These are phyloP conservation scores for Dicentrarchus labrax DNA, from an alignment of 2,113 vertebrate genomes.

Conservation along the genomic window DNA sequence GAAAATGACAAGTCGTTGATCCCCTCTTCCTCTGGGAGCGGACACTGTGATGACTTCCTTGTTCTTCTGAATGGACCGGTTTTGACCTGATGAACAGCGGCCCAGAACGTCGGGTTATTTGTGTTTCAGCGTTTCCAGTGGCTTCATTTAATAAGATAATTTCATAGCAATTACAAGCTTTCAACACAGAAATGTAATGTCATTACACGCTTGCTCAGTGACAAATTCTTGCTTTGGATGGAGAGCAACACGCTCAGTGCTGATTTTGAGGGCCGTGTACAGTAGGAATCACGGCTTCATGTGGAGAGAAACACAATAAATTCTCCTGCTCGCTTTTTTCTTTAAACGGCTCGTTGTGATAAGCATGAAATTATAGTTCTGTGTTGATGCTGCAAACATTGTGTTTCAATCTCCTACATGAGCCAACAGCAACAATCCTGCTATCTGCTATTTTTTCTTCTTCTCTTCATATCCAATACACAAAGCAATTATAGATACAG, in stretches of 20 bases:
- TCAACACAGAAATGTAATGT: constrained; percentile 63
- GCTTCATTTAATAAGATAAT: constrained; percentile 73
- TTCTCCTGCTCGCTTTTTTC: constrained; percentile 41
- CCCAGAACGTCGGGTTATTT: constrained; percentile 27
- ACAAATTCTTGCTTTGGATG: constrained; percentile 47
- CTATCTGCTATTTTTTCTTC: constrained; percentile 41
- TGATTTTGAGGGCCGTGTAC: background rate
- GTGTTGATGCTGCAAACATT: constrained; percentile 37
- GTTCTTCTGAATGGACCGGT: constrained; percentile 22
- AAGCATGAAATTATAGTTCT: constrained; percentile 69
- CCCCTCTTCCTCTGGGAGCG: constrained; percentile 19
- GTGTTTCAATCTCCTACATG: constrained; percentile 53
- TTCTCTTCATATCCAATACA: constrained; percentile 59
- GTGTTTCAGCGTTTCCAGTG: constrained; percentile 53
- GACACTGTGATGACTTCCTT: constrained; percentile 28
- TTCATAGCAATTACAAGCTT: constrained; percentile 74
- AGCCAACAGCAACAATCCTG: constrained; percentile 10
- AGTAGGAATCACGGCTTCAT: constrained; percentile 20
- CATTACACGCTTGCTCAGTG: constrained; percentile 66
- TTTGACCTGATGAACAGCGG: constrained; percentile 39
- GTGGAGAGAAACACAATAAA: constrained; percentile 37
- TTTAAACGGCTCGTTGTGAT: constrained; percentile 41
- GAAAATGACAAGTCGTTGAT: background rate
- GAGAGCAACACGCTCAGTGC: constrained; percentile 5
- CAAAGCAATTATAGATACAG: constrained; percentile 67